Evolutionary conservation across 2,113 vertebrate genomes (phyloP).

Genomic region (Engraulis encrasicolus): DNA sequence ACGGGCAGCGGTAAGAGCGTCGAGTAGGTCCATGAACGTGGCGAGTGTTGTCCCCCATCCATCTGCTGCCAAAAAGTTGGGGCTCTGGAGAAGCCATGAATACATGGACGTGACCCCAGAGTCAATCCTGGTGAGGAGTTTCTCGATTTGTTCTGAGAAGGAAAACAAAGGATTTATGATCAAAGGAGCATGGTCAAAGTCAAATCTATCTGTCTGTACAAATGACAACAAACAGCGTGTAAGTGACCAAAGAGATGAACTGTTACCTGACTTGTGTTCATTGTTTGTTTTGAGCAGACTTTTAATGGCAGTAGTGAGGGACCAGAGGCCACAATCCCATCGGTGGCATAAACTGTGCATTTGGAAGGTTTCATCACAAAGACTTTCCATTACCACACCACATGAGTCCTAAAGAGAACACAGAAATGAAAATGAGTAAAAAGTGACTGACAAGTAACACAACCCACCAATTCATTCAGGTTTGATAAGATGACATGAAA

Average conservation of each 20-base stretch:
- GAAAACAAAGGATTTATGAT: constrained; percentile 30
- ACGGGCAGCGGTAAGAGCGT: constrained; percentile 78
- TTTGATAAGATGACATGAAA: too few relatives aligned
- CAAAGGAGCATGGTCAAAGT: neutral
- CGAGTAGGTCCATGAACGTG: constrained; percentile 81
- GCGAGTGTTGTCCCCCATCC: constrained; percentile 61
- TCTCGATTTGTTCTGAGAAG: constrained; percentile 70
- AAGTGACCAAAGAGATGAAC: neutral
- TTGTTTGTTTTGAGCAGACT: constrained; percentile 69
- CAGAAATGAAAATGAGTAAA: neutral
- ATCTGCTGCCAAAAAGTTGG: constrained; percentile 31
- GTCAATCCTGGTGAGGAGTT: constrained; percentile 77
- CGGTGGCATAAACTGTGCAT: constrained; percentile 10
- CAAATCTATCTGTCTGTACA: neutral
- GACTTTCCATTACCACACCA: constrained; percentile 74
- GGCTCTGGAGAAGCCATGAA: constrained; percentile 62
- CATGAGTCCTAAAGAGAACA: constrained; percentile 65
- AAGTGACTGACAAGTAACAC: neutral
- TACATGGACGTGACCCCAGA: constrained; percentile 72
- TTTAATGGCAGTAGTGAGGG: constrained; percentile 73
- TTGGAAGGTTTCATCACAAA: constrained; percentile 70
- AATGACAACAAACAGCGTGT: neutral
- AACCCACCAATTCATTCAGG: too few relatives aligned
- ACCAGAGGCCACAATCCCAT: constrained; percentile 74
- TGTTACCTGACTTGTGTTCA: constrained; percentile 63